Conservation (phyloP, 2,888 invertebrate genomes). For the Lagria hirta region DNA sequence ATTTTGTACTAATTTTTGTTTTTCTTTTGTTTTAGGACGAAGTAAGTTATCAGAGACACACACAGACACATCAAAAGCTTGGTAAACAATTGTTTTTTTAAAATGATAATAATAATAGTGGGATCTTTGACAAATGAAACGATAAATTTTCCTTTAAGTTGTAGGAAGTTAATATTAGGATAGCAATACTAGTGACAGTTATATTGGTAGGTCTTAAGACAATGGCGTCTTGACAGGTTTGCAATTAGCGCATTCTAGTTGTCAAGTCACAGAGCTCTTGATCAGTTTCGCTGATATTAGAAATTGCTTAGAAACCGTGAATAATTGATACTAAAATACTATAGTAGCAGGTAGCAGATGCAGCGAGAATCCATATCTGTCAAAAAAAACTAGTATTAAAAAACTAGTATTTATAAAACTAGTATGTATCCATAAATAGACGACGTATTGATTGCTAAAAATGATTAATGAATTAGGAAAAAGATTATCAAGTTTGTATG, state of each 20-base stretch:
- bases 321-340: no score
- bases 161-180: constrained; percentile 1
- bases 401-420: no score
- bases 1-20: constrained; percentile 48
- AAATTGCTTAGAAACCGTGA: no score
- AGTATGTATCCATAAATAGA: constrained; percentile 24
- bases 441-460: constrained; percentile 29
- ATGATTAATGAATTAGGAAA: constrained; percentile 40
- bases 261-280: constrained; percentile 38
- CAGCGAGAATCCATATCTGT: no score
- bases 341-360: no score
- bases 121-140: no score
- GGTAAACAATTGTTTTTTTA: constrained; percentile 13
- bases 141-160: constrained; percentile 2
- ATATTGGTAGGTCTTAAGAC: constrained; percentile 44
- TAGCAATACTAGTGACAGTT: constrained; percentile 40
- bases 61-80: constrained; percentile 19
- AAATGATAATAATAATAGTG: no score
- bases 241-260: constrained; percentile 42
- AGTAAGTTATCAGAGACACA: constrained; percentile 49
- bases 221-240: constrained; percentile 42
- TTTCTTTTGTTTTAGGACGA: constrained; percentile 56
- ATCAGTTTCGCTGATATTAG: constrained; percentile 32
- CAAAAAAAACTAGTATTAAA: no score
- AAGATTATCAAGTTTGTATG: constrained; percentile 30